phyloP scores from a whole-genome alignment of 2,888 invertebrate species.

The Ochropleura plecta region DNA sequence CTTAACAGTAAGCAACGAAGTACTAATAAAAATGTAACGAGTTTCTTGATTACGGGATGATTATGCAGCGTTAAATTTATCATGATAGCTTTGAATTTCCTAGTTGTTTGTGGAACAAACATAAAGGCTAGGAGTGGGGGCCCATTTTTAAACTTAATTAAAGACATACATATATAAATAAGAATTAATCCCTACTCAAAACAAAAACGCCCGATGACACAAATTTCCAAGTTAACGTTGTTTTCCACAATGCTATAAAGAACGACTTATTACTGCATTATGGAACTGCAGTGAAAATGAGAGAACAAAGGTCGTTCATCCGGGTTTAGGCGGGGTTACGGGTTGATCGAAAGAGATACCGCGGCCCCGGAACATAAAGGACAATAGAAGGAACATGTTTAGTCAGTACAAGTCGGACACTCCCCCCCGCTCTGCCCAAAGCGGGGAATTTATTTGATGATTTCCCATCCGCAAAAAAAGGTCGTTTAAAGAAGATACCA shows the following conservation, averaged over 20 bases:
- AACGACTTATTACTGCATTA: neutral
- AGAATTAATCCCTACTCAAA: neutral
- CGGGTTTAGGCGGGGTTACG: too few species aligned
- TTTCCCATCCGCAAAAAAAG: too few species aligned
- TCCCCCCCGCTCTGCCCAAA: too few species aligned
- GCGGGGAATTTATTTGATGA: too few species aligned
- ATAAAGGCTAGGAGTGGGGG: neutral
- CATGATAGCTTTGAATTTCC: conserved; percentile 11
- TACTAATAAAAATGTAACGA: conserved; percentile 16
- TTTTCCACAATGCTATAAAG: neutral
- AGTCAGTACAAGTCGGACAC: too few species aligned
- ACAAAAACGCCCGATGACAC: neutral
- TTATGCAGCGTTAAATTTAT: conserved; percentile 29
- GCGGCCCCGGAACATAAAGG: too few species aligned
- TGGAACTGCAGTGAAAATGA: neutral
- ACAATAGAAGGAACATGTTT: too few species aligned
- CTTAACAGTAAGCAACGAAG: conserved; percentile 14
- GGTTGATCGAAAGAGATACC: too few species aligned
- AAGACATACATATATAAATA: neutral
- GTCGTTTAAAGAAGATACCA: too few species aligned
- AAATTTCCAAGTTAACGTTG: neutral
- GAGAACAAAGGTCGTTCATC: too few species aligned
- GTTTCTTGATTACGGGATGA: conserved; percentile 14
- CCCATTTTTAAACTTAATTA: neutral
- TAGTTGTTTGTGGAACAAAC: neutral